These are phyloP conservation scores for Tapirus terrestris DNA, from an alignment of 2,113 vertebrate genomes.

Conservation along the genomic window DNA sequence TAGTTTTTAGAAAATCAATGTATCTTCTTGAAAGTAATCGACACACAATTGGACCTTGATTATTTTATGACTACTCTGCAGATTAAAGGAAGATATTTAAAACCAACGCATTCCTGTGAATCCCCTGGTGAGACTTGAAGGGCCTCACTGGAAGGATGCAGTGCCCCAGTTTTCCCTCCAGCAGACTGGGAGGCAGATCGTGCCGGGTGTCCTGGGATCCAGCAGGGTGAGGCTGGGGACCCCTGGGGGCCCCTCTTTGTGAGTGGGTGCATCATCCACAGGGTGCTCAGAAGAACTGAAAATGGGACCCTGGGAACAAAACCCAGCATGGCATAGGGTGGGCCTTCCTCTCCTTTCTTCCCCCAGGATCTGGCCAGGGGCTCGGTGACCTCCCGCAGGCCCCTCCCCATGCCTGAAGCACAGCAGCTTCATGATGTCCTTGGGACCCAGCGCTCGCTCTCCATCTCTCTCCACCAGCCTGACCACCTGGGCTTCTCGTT, in stretches of 20 bases:
- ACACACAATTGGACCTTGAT: rapidly evolving
- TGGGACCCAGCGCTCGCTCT: rapidly evolving
- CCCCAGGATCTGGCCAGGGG: too few species aligned
- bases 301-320: rapidly evolving
- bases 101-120: rapidly evolving
- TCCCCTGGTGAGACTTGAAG: rapidly evolving
- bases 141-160: rapidly evolving
- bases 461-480: rapidly evolving
- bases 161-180: rapidly evolving
- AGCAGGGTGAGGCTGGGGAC: too few species aligned
- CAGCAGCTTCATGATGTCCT: rapidly evolving
- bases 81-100: neutral
- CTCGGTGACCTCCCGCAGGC: rapidly evolving
- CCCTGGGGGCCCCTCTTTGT: rapidly evolving
- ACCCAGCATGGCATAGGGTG: rapidly evolving
- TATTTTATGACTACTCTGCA: rapidly evolving
- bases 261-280: rapidly evolving
- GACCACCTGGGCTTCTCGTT: rapidly evolving
- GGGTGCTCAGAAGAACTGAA: neutral
- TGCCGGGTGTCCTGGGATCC: too few species aligned
- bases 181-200: neutral
- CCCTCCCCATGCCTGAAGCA: rapidly evolving
- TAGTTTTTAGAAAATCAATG: neutral
- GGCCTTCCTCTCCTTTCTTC: rapidly evolving
- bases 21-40: neutral